These are phyloP conservation scores for Leistus spinibarbis DNA, from an alignment of 2,888 invertebrate genomes.

Conservation along the genomic window DNA sequence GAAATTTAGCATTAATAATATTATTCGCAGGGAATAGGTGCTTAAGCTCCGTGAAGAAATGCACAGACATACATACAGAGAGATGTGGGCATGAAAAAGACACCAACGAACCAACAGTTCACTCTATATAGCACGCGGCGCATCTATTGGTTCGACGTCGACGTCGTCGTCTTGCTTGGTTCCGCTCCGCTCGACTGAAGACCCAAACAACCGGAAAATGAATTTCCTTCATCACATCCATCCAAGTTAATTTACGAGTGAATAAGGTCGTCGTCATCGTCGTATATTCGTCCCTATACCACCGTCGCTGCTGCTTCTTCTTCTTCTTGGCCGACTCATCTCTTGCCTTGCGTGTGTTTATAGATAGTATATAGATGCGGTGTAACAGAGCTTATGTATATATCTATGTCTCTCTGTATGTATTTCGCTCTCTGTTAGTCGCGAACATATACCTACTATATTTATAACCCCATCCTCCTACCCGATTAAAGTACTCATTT, in stretches of 20 bases:
- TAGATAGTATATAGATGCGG: too few species aligned
- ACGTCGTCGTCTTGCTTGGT: constrained; percentile 36
- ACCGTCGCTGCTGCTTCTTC: not conserved
- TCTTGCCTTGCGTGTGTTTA: not conserved
- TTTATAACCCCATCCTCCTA: too few species aligned
- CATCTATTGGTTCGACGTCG: constrained; percentile 3
- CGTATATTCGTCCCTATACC: not conserved
- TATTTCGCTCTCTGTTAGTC: too few species aligned
- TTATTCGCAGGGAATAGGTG: constrained; percentile 4
- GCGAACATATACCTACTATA: too few species aligned
- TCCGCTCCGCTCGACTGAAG: constrained; percentile 54
- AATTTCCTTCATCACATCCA: constrained; percentile 54
- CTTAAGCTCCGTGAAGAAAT: constrained; percentile 13
- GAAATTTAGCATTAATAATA: not conserved
- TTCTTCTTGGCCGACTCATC: not conserved
- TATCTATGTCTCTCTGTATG: too few species aligned
- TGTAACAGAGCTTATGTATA: too few species aligned
- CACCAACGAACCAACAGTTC: not conserved
- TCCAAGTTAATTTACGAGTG: constrained; percentile 40
- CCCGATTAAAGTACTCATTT: too few species aligned
- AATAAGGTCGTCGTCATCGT: constrained; percentile 34
- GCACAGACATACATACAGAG: not conserved
- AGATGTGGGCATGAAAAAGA: not conserved
- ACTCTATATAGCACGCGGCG: not conserved
- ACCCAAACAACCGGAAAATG: constrained; percentile 60